Conservation (phyloP, 1,140 invertebrate species). For the Drosophila miranda region DNA sequence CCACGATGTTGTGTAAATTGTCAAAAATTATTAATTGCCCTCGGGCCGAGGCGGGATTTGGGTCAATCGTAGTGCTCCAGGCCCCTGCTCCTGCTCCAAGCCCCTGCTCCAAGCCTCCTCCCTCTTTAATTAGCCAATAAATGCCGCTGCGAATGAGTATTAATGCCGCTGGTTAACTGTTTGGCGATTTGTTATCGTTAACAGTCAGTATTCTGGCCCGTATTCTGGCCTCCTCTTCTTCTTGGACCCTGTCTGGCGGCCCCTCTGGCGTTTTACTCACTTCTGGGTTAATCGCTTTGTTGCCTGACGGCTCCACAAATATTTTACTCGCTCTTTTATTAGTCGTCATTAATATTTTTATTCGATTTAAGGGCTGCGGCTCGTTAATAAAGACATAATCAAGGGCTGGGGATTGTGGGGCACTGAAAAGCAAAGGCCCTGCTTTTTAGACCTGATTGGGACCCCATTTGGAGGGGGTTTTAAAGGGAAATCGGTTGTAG, state of each 20-base stretch:
- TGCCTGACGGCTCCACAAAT: constrained; percentile 48
- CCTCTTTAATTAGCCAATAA: constrained; percentile 76
- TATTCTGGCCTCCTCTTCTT: constrained; percentile 21
- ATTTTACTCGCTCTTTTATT: constrained; percentile 57
- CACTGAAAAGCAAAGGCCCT: too few species aligned
- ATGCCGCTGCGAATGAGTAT: constrained; percentile 72
- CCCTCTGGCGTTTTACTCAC: constrained; percentile 10
- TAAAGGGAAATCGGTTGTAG: too few species aligned
- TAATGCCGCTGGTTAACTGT: constrained; percentile 74
- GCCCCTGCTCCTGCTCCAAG: too few species aligned
- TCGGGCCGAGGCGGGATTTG: constrained; percentile 33
- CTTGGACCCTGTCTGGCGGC: constrained; percentile 4
- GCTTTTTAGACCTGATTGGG: too few species aligned
- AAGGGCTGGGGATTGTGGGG: background rate
- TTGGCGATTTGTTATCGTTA: constrained; percentile 77
- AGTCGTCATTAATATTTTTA: constrained; percentile 72
- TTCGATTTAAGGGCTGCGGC: constrained; percentile 56
- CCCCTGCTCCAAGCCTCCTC: background rate
- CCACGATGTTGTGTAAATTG: constrained; percentile 79
- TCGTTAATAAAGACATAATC: constrained; percentile 75
- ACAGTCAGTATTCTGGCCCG: constrained; percentile 37
- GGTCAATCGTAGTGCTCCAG: background rate
- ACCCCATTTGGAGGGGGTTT: too few species aligned
- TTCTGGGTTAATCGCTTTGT: constrained; percentile 73
- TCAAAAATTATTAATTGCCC: constrained; percentile 81